A percentile compares a stretch with the other conserved stretches of the same genome.
Evolutionary conservation across 1,140 invertebrate species (phyloP).

Genomic region (Dinothrombium tinctorium): DNA sequence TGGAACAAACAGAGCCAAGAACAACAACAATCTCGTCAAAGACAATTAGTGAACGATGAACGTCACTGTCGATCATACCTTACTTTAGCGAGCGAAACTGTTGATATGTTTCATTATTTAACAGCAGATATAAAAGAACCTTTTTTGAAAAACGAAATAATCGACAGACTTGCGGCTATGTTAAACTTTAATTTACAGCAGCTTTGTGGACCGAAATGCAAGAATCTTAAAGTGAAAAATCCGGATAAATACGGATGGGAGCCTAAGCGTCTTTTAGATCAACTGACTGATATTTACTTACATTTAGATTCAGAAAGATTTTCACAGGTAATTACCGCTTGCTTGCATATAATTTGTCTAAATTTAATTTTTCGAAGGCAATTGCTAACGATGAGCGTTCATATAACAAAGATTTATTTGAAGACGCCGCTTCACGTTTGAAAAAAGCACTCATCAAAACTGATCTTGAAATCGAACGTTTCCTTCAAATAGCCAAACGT

Average conservation of each 20-base stretch:
- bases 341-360: background rate
- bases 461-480: conserved; percentile 33
- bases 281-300: conserved; percentile 79
- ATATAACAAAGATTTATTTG: conserved; percentile 63
- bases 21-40: conserved; percentile 37
- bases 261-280: conserved; percentile 59
- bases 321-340: conserved; percentile 58
- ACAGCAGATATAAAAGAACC: conserved; percentile 81
- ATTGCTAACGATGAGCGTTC: conserved; percentile 48
- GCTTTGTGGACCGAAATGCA: conserved; percentile 38
- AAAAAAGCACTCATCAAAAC: conserved; percentile 58
- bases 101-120: conserved; percentile 93
- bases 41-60: conserved; percentile 66
- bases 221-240: conserved; percentile 38
- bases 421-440: conserved; percentile 57
- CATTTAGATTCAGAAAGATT: conserved; percentile 80
- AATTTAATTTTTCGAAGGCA: background rate
- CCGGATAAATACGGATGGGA: conserved; percentile 74
- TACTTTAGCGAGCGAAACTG: conserved; percentile 78
- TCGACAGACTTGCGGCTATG: conserved; percentile 79
- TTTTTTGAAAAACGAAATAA: conserved; percentile 59
- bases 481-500: conserved; percentile 6
- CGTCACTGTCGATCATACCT: conserved; percentile 82
- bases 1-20: conserved; percentile 49
- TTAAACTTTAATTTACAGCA: conserved; percentile 79